These are phyloP conservation scores for Cydia splendana DNA, from an alignment of 1,140 invertebrate species.

Conservation along the genomic window DNA sequence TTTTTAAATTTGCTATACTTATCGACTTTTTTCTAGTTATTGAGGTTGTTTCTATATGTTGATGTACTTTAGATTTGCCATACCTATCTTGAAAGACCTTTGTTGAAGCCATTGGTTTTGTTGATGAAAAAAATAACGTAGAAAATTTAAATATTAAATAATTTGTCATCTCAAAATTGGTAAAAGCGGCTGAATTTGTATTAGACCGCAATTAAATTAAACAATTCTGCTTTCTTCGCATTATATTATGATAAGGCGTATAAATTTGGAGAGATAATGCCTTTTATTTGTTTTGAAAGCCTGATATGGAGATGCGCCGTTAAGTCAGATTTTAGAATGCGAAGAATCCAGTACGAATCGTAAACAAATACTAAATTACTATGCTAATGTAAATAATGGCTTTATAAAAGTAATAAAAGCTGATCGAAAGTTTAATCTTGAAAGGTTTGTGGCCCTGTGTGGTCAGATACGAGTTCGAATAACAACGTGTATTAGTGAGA, in stretches of 20 bases:
- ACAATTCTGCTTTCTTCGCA: constrained; percentile 10
- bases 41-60: too few species aligned
- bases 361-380: constrained; percentile 47
- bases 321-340: constrained; percentile 3
- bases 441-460: constrained; percentile 9
- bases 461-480: neutral
- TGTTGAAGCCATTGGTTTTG: too few species aligned
- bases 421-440: constrained; percentile 41
- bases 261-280: constrained; percentile 7
- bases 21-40: neutral
- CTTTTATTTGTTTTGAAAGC: constrained; percentile 1
- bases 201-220: neutral
- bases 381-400: constrained; percentile 52
- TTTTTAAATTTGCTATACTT: neutral
- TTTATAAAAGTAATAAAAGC: constrained; percentile 52
- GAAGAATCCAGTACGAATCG: constrained; percentile 18
- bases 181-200: neutral
- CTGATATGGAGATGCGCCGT: constrained; percentile 11
- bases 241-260: neutral
- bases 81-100: too few species aligned
- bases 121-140: neutral
- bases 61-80: too few species aligned
- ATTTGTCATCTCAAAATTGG: neutral
- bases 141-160: neutral
- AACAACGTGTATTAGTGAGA: neutral